Evolutionary conservation across 2,888 invertebrate genomes (phyloP).

Genomic region (Brachylomia viminalis): DNA sequence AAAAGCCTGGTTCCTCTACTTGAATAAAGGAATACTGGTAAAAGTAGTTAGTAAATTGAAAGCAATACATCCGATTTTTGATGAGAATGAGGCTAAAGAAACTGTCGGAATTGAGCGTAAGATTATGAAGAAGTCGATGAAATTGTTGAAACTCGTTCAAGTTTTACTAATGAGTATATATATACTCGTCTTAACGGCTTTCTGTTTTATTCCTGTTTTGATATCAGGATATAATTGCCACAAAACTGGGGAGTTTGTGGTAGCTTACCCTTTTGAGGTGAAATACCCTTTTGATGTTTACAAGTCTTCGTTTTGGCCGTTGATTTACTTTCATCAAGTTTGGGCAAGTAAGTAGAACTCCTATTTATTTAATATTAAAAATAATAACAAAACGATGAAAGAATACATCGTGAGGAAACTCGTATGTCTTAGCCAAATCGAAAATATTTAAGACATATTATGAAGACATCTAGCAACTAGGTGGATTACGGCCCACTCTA

Average conservation of each 20-base stretch:
- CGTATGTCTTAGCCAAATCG: not conserved
- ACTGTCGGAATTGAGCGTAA: constrained; percentile 31
- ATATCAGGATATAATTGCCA: constrained; percentile 73
- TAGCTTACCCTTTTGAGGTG: constrained; percentile 76
- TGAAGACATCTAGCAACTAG: not conserved
- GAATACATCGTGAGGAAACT: not conserved
- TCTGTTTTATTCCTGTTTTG: constrained; percentile 73
- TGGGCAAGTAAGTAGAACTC: constrained; percentile 76
- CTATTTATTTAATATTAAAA: not conserved
- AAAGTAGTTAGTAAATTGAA: constrained; percentile 72
- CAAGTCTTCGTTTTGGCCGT: constrained; percentile 69
- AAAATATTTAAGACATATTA: too few species aligned
- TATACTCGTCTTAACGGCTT: constrained; percentile 69
- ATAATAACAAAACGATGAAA: not conserved
- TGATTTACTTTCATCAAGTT: constrained; percentile 79
- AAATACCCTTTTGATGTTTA: constrained; percentile 79
- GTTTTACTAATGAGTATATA: constrained; percentile 66
- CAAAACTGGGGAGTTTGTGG: constrained; percentile 67
- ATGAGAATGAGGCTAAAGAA: constrained; percentile 45
- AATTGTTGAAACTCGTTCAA: constrained; percentile 69
- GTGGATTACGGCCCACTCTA: too few species aligned
- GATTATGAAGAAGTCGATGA: constrained; percentile 70
- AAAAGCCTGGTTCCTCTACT: constrained; percentile 72
- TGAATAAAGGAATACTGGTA: constrained; percentile 69
- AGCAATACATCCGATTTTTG: constrained; percentile 71